phyloP scores from a whole-genome alignment of 2,113 vertebrate genomes.

The Cebidichthys violaceus region DNA sequence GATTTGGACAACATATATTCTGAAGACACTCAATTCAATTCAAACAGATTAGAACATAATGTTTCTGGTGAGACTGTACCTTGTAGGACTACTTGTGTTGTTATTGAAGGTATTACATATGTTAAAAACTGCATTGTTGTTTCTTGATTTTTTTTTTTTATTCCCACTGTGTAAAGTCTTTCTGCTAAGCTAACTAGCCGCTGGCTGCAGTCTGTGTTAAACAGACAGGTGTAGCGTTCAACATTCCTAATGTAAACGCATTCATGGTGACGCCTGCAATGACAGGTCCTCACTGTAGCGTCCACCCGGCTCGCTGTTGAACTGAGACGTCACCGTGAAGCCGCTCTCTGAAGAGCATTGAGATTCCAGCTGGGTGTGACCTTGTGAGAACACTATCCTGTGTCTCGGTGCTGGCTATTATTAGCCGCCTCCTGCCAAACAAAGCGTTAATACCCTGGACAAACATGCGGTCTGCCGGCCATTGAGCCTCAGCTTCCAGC shows the following conservation, averaged over 20 bases:
- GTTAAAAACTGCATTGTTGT: neutral
- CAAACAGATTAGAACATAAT: neutral
- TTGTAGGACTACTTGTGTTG: neutral
- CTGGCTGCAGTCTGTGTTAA: neutral
- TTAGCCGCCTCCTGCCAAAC: conserved; percentile 69
- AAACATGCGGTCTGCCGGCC: conserved; percentile 63
- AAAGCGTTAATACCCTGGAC: conserved; percentile 75
- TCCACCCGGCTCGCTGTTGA: neutral
- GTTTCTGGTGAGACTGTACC: too few relatives aligned
- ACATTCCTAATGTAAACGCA: neutral
- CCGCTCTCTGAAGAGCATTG: conserved; percentile 8
- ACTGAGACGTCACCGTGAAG: neutral
- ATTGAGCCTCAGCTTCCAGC: conserved; percentile 7
- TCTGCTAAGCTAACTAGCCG: neutral
- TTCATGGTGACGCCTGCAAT: neutral
- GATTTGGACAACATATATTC: neutral
- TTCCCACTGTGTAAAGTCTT: neutral
- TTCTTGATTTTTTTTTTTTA: too few relatives aligned
- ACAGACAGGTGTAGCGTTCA: neutral
- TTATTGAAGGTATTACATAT: neutral
- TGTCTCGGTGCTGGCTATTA: conserved; percentile 59
- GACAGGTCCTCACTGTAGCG: neutral
- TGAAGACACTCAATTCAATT: neutral
- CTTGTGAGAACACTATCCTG: conserved; percentile 65
- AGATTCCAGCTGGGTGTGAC: conserved; percentile 60